Percentiles rank a stretch among this genome's conserved stretches.
phyloP scores from a whole-genome alignment of 35 echinoderm and acorn worm genomes.

The Nesometra sesokonis region DNA sequence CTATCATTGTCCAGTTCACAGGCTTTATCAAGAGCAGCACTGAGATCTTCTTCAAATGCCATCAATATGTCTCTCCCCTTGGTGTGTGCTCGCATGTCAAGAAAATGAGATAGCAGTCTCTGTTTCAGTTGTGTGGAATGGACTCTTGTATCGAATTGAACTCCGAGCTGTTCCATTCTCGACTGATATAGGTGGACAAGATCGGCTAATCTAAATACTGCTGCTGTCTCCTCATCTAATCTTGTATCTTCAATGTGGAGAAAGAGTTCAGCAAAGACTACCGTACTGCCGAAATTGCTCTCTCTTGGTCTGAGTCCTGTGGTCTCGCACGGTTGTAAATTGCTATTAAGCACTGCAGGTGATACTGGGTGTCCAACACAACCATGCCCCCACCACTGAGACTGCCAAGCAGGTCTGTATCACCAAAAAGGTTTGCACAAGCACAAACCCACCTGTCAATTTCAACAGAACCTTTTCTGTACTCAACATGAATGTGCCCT shows the following conservation, averaged over 20 bases:
- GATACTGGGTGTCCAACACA: slow-evolving; percentile 29
- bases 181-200: slow-evolving; percentile 38
- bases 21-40: slow-evolving; percentile 30
- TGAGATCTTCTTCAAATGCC: slow-evolving; percentile 32
- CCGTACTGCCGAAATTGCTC: neutral
- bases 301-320: neutral
- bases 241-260: slow-evolving; percentile 31
- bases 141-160: neutral
- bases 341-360: neutral
- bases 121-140: slow-evolving; percentile 60
- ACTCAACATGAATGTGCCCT: slow-evolving; percentile 12
- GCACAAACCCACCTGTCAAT: slow-evolving; percentile 16
- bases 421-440: slow-evolving; percentile 17
- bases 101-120: slow-evolving; percentile 38
- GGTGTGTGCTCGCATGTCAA: slow-evolving; percentile 38
- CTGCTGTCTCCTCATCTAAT: slow-evolving; percentile 4
- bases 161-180: slow-evolving; percentile 56
- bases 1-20: slow-evolving; percentile 33
- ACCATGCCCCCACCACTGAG: slow-evolving; percentile 39
- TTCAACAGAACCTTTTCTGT: neutral
- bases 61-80: slow-evolving; percentile 40
- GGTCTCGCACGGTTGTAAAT: slow-evolving; percentile 7
- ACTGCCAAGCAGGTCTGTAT: slow-evolving; percentile 7
- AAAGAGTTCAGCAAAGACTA: slow-evolving; percentile 43
- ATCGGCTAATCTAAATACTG: slow-evolving; percentile 40